Base-by-base conservation (phyloP, 2,113 vertebrate species). In the Passer montanus region DNA sequence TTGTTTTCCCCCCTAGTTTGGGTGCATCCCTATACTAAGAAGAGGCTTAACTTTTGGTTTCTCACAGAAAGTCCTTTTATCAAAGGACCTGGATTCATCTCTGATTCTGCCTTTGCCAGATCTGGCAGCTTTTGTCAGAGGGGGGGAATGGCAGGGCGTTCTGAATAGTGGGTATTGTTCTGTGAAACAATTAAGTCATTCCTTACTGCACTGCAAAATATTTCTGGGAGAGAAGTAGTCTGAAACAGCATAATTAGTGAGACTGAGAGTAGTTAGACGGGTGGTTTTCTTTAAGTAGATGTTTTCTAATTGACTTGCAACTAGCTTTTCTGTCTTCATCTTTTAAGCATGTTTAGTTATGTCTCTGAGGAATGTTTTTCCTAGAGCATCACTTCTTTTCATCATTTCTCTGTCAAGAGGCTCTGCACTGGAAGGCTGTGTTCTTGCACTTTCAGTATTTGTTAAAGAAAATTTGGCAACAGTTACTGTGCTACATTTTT, bases 91-190 rank as follows among this genome's bases (percentile, higher is more conserved):
- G 83, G 52, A 77, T 84, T 93, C 47, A 28, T 86, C 92, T 95
- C 74, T 89, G 31, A 11, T 81, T 87, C 15, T 86, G 52, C 37
- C 19, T 77, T 76, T 80, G 59, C 43, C 59, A 50, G 67, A 70
- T 80, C 52, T 81, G 93, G 39, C 86, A 78, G 83, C 55, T 49
- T 68, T 80, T 92, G 76, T 85, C 47, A 33, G 74, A 92, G 46
- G 39, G 49, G 91, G 69, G 47, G 68, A 88, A 30, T 72, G 63
- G 46, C 33, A 59, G 68, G 35, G 30, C 0, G 0, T 63, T 73
- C 70, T 94, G 79, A 95, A 89, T 86, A 67, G 90, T 1, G 31
- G 35, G 10, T 68, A 50, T 90, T 93, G 83, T 94, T 93, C 88
- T 81, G 55, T 11, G 11, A 26, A 92, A 88, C 33, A 93, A 93